These are phyloP conservation scores for Tetropium fuscum DNA, from an alignment of 2,888 invertebrate species.

Conservation along the genomic window DNA sequence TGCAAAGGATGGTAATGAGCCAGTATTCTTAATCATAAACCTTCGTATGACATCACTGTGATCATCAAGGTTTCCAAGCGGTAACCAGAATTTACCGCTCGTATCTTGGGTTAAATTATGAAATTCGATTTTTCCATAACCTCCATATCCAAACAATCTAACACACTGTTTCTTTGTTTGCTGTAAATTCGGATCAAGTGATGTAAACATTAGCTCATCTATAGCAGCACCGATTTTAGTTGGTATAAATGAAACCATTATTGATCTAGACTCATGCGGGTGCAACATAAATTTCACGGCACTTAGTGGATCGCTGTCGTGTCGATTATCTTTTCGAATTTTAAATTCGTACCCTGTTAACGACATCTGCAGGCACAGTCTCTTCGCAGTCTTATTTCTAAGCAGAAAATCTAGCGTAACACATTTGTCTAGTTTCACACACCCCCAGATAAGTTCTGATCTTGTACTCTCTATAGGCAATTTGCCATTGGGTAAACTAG, in stretches of 20 bases:
- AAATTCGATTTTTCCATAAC: constrained; percentile 67
- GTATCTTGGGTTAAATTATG: constrained; percentile 67
- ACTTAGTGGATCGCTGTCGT: constrained; percentile 60
- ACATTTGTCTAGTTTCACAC: constrained; percentile 69
- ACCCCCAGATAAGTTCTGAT: constrained; percentile 72
- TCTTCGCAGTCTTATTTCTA: constrained; percentile 70
- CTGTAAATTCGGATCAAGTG: constrained; percentile 59
- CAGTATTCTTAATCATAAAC: constrained; percentile 70
- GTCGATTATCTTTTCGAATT: constrained; percentile 57
- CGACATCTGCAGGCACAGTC: constrained; percentile 69
- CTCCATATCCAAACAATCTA: constrained; percentile 72
- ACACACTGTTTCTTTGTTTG: constrained; percentile 60
- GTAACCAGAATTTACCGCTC: constrained; percentile 70
- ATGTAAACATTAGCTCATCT: constrained; percentile 70
- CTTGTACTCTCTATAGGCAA: constrained; percentile 71
- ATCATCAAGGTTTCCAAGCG: constrained; percentile 69
- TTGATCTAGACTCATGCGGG: constrained; percentile 70
- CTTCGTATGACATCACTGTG: constrained; percentile 64
- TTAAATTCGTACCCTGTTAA: constrained; percentile 68
- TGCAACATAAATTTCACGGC: constrained; percentile 66
- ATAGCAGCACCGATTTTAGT: constrained; percentile 68
- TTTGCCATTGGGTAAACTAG: constrained; percentile 59
- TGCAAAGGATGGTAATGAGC: constrained; percentile 70
- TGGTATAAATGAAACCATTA: constrained; percentile 70
- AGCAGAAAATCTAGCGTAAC: constrained; percentile 69